Evolutionary conservation across 2,888 invertebrate species (phyloP), one percentile per base, ranked within the genome.

Genomic region (Baccha elongata): DNA sequence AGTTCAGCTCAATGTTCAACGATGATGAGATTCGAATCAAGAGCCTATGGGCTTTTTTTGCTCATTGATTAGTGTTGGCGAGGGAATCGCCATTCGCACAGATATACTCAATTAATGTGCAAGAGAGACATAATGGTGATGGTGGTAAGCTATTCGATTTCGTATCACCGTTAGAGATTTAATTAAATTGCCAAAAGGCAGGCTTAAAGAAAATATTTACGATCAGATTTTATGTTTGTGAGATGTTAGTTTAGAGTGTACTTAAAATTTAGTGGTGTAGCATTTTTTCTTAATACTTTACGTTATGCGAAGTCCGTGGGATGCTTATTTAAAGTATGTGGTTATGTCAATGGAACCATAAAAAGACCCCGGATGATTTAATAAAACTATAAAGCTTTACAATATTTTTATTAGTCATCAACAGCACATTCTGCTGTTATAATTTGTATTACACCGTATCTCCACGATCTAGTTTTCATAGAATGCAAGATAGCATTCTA

Each of bases 1-100:
- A 19, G 21, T 19, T 17, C 11, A 48, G 29, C 35, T 26, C 15
- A 53, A 35, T 35, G 32, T 53, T 53, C 44, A 52, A 53, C 48
- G 60, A 73, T 73, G 73, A 73, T 23, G n/a, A 8, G 79, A 73
- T 79, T 74, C 29, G 46, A 67, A 79, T 79, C 73, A 21, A 32
- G 73, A 32, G 73, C 67, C 79, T 52, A 17, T 58, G 48, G 67
- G 78, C 48, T 58, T 35, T 10, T 29, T n/a, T 48, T 29, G 37
- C 23, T 48, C 32, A 60, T 60, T 69, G 50, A 68, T 62, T 52
- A 50, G 69, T 52, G 2, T 52, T 67, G 48, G 26, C 23, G n/a
- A 37, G 19, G 13, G 19, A 26, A 48, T 35, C 53, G n/a, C n/a
- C 23, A 37, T 19, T 37, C 48, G 62, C 46, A 5, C 17, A 32